Evolutionary conservation across 2,888 invertebrate genomes (phyloP).

Genomic region (Horisme vitalbata): DNA sequence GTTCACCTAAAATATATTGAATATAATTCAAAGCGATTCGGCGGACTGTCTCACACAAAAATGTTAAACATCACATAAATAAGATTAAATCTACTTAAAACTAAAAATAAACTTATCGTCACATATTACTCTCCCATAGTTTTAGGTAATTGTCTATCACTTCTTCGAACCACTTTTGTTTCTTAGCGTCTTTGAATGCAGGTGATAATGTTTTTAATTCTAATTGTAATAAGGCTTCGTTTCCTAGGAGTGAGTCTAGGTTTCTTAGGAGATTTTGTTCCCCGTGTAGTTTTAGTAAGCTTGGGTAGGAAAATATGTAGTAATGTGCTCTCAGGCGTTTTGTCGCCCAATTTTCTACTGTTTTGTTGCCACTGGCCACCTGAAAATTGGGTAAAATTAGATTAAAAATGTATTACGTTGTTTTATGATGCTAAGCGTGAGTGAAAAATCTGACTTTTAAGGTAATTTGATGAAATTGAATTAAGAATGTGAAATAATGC

Average conservation of each 20-base stretch:
- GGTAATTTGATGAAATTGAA: too few species aligned
- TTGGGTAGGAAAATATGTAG: conserved; percentile 91
- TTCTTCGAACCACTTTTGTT: conserved; percentile 93
- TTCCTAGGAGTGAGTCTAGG: conserved; percentile 88
- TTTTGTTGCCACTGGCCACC: conserved; percentile 90
- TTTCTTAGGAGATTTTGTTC: conserved; percentile 87
- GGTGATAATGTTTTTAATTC: conserved; percentile 91
- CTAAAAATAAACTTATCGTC: conserved; percentile 52
- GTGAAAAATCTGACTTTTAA: neutral
- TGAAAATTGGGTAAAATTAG: conserved; percentile 41
- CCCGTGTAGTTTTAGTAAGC: conserved; percentile 91
- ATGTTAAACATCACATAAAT: conserved; percentile 14
- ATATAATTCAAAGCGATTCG: too few species aligned
- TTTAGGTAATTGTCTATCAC: conserved; percentile 95
- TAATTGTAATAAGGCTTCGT: conserved; percentile 92
- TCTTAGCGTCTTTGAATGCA: conserved; percentile 88
- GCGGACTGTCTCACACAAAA: neutral
- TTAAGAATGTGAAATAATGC: too few species aligned
- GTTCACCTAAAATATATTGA: too few species aligned
- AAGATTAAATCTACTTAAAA: conserved; percentile 24
- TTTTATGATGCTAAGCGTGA: neutral
- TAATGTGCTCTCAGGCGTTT: conserved; percentile 88
- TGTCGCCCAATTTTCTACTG: conserved; percentile 90
- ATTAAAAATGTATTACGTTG: neutral
- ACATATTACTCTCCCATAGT: conserved; percentile 95